Evolutionary conservation across 2,113 vertebrate species (phyloP).

Genomic region (Tauraco erythrolophus): DNA sequence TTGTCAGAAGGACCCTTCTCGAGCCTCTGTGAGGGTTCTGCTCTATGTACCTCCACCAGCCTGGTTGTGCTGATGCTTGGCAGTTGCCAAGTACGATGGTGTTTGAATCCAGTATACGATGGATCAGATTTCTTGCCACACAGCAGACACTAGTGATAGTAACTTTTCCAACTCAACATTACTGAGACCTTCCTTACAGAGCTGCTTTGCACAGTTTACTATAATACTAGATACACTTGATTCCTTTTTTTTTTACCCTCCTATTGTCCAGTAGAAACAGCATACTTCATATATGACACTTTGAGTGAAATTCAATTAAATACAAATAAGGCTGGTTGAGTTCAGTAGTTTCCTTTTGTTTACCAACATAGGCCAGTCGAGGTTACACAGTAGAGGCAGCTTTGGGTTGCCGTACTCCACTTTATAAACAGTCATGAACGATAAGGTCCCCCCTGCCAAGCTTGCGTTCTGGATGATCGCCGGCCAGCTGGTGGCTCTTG

Average conservation of each 20-base stretch:
- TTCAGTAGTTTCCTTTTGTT: not conserved
- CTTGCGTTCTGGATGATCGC: not conserved
- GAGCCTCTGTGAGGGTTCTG: not conserved
- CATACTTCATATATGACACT: not conserved
- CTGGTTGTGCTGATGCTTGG: not conserved
- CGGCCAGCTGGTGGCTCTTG: not conserved
- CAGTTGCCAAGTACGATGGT: not conserved
- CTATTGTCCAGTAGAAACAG: not conserved
- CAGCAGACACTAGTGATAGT: not conserved
- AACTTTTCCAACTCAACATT: not conserved
- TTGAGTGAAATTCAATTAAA: not conserved
- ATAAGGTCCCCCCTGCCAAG: not conserved
- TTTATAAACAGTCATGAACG: not conserved
- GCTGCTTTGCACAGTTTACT: not conserved
- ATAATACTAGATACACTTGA: not conserved
- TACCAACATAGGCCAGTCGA: not conserved
- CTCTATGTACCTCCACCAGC: not conserved
- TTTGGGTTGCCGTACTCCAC: not conserved
- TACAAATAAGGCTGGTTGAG: not conserved
- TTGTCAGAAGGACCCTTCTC: not conserved
- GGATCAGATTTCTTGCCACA: not conserved
- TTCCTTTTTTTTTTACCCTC: not conserved
- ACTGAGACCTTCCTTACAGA: not conserved
- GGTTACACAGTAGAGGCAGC: not conserved
- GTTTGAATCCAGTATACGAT: not conserved